These are phyloP conservation scores for Spilosoma lubricipeda DNA, from an alignment of 2,888 invertebrate genomes.

Conservation along the genomic window DNA sequence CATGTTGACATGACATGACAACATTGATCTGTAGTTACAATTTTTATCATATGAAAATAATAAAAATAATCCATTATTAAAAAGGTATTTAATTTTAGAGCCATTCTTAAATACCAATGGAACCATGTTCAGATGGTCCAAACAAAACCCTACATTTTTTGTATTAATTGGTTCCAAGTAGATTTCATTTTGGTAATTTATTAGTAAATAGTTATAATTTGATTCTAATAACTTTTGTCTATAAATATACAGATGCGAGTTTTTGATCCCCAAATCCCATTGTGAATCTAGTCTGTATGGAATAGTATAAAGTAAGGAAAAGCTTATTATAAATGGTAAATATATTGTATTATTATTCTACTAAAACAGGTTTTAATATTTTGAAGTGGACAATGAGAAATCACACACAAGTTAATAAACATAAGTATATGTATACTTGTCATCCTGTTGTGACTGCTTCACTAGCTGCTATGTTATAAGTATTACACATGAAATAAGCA, in stretches of 20 bases:
- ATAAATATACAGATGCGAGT: too few species aligned
- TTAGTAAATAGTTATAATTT: too few species aligned
- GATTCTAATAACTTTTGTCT: too few species aligned
- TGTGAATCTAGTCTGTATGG: too few species aligned
- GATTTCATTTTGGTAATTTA: too few species aligned
- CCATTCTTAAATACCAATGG: background rate
- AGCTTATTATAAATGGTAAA: background rate
- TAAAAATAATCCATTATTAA: too few species aligned
- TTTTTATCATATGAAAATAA: background rate
- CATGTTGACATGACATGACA: too few species aligned
- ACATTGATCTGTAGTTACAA: too few species aligned
- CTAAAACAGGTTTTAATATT: background rate
- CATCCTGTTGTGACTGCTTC: background rate
- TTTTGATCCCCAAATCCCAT: too few species aligned
- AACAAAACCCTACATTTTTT: background rate
- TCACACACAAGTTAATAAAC: conserved; percentile 4
- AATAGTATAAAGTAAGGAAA: too few species aligned
- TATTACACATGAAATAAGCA: background rate
- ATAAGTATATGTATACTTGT: conserved; percentile 9
- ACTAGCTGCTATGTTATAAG: background rate
- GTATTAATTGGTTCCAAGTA: too few species aligned
- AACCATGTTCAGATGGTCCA: background rate
- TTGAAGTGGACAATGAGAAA: conserved; percentile 10
- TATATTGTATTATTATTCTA: background rate
- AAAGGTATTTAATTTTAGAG: background rate